Evolutionary conservation across 2,113 vertebrate species (phyloP).

Genomic region (Rafetus swinhoei): DNA sequence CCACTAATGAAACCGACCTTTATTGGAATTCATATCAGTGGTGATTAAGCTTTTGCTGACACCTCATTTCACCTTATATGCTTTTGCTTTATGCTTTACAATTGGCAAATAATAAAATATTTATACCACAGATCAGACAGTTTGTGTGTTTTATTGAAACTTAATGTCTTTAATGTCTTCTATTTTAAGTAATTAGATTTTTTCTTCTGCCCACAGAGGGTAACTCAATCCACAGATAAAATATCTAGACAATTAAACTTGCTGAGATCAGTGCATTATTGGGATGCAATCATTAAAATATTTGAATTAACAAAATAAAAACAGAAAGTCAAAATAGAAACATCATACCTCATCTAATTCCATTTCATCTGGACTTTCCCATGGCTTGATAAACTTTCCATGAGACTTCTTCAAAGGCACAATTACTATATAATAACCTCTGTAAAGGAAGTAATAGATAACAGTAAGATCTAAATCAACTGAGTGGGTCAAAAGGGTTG

Average conservation of each 20-base stretch:
- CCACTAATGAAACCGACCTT: slow-evolving; percentile 63
- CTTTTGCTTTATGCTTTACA: slow-evolving; percentile 56
- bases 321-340: slow-evolving; percentile 7
- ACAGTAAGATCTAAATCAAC: slow-evolving; percentile 31
- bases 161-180: slow-evolving; percentile 51
- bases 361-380: slow-evolving; percentile 98
- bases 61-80: slow-evolving; percentile 69
- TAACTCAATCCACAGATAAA: slow-evolving; percentile 17
- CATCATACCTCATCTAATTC: slow-evolving; percentile 94
- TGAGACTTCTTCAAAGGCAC: slow-evolving; percentile 98
- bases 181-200: slow-evolving; percentile 67
- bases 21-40: slow-evolving; percentile 60
- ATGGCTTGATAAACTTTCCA: slow-evolving; percentile 95
- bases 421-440: slow-evolving; percentile 97
- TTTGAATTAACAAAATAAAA: not conserved
- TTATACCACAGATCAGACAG: slow-evolving; percentile 63
- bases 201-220: not conserved
- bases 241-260: not conserved
- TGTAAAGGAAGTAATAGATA: slow-evolving; percentile 71
- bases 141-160: slow-evolving; percentile 52
- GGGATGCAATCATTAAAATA: not conserved
- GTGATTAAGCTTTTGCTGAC: slow-evolving; percentile 71
- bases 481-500: not conserved
- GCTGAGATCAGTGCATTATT: slow-evolving; percentile 20
- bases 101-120: slow-evolving; percentile 69